phyloP scores from a whole-genome alignment of 2,797 vertebrate species.

The Gymnodraco acuticeps region DNA sequence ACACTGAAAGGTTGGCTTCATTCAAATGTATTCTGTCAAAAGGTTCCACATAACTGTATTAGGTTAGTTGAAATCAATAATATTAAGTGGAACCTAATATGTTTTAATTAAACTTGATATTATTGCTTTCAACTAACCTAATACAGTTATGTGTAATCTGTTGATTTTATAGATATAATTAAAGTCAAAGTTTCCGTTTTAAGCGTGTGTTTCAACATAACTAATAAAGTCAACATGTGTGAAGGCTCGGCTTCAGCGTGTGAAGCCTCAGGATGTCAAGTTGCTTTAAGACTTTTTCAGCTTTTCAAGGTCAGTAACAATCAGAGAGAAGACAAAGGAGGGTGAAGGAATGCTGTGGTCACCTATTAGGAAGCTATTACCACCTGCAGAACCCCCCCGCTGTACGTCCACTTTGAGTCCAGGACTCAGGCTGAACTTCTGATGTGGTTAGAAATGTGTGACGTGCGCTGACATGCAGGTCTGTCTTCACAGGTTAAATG shows the following conservation, averaged over 20 bases:
- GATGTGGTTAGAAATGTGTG: background rate
- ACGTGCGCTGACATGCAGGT: slow-evolving; percentile 10
- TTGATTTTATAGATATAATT: too few relatives aligned
- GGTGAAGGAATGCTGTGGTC: background rate
- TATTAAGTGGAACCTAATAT: too few relatives aligned
- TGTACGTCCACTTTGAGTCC: background rate
- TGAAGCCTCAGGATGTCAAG: slow-evolving; percentile 5
- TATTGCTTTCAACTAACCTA: too few relatives aligned
- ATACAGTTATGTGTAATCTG: too few relatives aligned
- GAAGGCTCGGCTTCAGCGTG: slow-evolving; percentile 6
- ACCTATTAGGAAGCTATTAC: background rate
- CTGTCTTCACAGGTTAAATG: slow-evolving; percentile 6
- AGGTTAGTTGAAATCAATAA: too few relatives aligned
- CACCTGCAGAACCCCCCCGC: background rate
- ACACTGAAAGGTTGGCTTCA: too few relatives aligned
- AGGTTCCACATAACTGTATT: too few relatives aligned
- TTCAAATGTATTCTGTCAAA: too few relatives aligned
- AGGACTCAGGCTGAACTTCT: background rate
- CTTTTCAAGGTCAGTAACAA: background rate
- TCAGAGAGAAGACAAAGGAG: background rate
- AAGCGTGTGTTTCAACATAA: background rate
- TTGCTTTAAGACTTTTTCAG: slow-evolving; percentile 16
- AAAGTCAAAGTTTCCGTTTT: too few relatives aligned
- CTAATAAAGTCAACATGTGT: background rate
- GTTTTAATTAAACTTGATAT: too few relatives aligned